Percentiles rank a stretch among this genome's conserved stretches.
Conservation (phyloP, 2,113 vertebrate species). For the Calidris pygmaea region DNA sequence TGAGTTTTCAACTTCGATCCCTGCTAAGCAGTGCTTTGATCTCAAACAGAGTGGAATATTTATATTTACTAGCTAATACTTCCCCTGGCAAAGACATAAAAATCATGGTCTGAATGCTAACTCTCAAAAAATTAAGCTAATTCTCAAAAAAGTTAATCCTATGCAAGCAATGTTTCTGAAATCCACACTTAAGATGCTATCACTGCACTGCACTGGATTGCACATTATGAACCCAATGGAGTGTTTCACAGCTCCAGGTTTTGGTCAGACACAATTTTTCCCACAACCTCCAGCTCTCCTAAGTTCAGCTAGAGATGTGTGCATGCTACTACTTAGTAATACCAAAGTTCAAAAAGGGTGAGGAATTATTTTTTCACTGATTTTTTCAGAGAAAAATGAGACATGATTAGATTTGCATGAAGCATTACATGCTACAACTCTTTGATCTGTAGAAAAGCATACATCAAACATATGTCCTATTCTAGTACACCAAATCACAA, state of each 20-base stretch:
- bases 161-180: background rate
- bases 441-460: background rate
- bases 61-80: background rate
- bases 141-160: background rate
- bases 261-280: background rate
- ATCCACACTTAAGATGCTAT: background rate
- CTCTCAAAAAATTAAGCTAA: background rate
- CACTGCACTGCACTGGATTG: background rate
- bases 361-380: background rate
- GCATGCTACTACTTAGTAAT: background rate
- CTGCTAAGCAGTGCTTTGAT: background rate
- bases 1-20: background rate
- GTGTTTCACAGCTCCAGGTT: background rate
- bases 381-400: background rate
- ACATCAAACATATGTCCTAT: background rate
- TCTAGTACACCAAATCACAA: background rate
- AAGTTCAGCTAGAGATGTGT: background rate
- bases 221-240: accelerated
- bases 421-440: background rate
- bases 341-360: background rate
- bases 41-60: background rate
- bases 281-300: background rate
- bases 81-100: background rate
- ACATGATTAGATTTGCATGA: background rate
- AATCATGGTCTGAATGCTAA: background rate